Conservation (phyloP, 2,113 vertebrate genomes). For the Spea bombifrons region DNA sequence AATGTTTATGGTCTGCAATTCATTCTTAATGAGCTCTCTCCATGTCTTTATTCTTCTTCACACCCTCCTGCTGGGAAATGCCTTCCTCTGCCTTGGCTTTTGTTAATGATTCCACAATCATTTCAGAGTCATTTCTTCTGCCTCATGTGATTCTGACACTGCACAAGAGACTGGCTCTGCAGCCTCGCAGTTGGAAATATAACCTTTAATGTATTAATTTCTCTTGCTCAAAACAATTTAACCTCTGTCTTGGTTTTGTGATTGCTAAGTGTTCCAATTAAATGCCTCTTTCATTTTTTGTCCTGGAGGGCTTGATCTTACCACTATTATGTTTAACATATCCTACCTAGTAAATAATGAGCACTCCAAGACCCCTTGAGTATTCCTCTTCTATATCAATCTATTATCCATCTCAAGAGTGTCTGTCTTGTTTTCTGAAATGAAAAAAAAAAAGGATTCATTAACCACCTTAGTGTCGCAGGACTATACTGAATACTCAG, state of each 20-base stretch:
- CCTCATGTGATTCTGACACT: slow-evolving; percentile 79
- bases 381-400: slow-evolving; percentile 57
- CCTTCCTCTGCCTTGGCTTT: slow-evolving; percentile 77
- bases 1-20: slow-evolving; percentile 88
- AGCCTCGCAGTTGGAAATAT: slow-evolving; percentile 79
- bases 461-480: too few species aligned
- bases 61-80: slow-evolving; percentile 82
- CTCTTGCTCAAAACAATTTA: slow-evolving; percentile 86
- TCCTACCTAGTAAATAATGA: slow-evolving; percentile 56
- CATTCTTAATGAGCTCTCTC: slow-evolving; percentile 86
- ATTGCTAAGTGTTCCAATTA: slow-evolving; percentile 83
- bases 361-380: slow-evolving; percentile 51
- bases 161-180: slow-evolving; percentile 68
- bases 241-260: slow-evolving; percentile 81
- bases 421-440: slow-evolving; percentile 61
- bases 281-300: slow-evolving; percentile 73
- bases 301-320: slow-evolving; percentile 70
- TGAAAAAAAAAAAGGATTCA: slow-evolving; percentile 46
- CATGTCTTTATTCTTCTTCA: slow-evolving; percentile 78
- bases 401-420: slow-evolving; percentile 64
- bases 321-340: slow-evolving; percentile 58
- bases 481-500: too few species aligned
- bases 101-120: slow-evolving; percentile 81
- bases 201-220: slow-evolving; percentile 88
- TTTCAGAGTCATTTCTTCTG: slow-evolving; percentile 79